These are phyloP conservation scores for Macropus fuliginosus DNA, from an alignment of 2,797 vertebrate genomes.

Conservation along the genomic window DNA sequence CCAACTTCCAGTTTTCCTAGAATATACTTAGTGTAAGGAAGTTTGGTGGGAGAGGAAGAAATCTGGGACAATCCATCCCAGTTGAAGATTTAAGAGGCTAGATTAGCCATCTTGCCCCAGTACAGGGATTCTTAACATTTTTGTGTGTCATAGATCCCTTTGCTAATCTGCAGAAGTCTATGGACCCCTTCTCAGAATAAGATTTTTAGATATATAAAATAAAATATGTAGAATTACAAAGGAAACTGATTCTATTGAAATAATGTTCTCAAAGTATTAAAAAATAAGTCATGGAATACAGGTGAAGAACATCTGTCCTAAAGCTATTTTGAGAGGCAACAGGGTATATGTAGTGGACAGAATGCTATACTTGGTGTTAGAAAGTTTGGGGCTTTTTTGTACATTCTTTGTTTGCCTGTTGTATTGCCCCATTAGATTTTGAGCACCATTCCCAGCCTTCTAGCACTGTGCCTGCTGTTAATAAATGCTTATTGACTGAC, in stretches of 20 bases:
- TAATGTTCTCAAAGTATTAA: not conserved
- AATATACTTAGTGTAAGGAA: constrained; percentile 22
- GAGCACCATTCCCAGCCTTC: not conserved
- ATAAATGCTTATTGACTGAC: not conserved
- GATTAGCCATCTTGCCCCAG: not conserved
- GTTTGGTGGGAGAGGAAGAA: not conserved
- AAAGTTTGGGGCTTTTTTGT: not conserved
- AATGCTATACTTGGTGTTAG: not conserved
- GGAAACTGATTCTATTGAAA: not conserved
- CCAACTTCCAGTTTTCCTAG: not conserved
- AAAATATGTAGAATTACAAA: not conserved
- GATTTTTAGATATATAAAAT: not conserved
- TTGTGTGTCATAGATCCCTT: not conserved
- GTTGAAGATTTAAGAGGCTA: not conserved
- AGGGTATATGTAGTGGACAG: not conserved
- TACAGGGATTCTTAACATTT: not conserved
- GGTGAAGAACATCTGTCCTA: not conserved
- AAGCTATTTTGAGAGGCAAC: not conserved
- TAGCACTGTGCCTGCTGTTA: not conserved
- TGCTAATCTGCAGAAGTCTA: not conserved
- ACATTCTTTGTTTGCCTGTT: not conserved
- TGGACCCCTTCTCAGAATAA: not conserved
- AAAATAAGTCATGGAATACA: not conserved
- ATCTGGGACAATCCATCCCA: not conserved
- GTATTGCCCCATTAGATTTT: not conserved